Evolutionary conservation across 2,797 vertebrate genomes (phyloP).

Genomic region (Gymnothorax reevesii): DNA sequence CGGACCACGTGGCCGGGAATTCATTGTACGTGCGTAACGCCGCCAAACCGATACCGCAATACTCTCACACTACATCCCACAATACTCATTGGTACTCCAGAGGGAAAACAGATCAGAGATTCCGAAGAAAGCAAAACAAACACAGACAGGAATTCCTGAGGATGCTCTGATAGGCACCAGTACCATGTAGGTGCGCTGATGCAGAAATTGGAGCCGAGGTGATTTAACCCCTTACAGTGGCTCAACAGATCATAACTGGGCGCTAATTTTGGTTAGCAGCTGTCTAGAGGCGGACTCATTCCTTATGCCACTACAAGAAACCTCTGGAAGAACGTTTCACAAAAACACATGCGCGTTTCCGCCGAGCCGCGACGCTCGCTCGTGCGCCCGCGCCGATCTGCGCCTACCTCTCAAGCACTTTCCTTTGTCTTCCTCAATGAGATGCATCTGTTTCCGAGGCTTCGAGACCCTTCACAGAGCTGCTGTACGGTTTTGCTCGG

Average conservation of each 20-base stretch:
- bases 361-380: neutral
- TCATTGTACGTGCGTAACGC: too few species aligned
- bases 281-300: neutral
- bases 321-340: neutral
- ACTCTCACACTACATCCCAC: neutral
- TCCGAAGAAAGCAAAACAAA: neutral
- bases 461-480: conserved; percentile 50
- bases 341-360: neutral
- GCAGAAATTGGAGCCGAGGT: neutral
- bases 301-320: neutral
- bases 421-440: conserved; percentile 57
- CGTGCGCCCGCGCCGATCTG: neutral
- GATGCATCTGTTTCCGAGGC: conserved; percentile 53
- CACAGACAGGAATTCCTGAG: neutral
- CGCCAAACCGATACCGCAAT: neutral
- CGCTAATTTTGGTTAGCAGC: neutral
- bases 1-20: too few species aligned
- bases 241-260: neutral
- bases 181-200: neutral
- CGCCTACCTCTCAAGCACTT: conserved; percentile 56
- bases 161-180: neutral
- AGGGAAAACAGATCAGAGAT: neutral
- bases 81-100: neutral
- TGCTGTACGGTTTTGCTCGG: conserved; percentile 20
- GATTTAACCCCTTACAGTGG: too few species aligned